These are phyloP conservation scores for Danaus melanippus DNA, from an alignment of 1,140 invertebrate genomes.

Conservation along the genomic window DNA sequence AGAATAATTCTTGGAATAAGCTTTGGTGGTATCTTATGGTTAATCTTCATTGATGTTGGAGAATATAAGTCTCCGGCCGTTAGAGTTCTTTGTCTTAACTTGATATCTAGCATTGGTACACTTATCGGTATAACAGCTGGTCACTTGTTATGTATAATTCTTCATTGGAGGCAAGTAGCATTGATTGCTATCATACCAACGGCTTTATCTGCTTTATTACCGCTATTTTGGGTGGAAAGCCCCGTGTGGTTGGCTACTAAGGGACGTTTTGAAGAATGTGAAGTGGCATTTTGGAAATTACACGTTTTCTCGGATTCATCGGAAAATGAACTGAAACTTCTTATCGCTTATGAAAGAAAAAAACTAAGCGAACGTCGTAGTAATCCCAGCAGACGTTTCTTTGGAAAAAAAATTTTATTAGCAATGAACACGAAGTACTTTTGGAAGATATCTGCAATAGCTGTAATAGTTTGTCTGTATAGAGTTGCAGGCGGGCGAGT, in stretches of 20 bases:
- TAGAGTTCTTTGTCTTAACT: too few relatives aligned
- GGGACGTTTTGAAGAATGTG: constrained; percentile 13
- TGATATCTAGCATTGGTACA: too few relatives aligned
- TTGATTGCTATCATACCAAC: constrained; percentile 10
- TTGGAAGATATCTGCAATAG: constrained; percentile 18
- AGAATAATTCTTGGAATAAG: too few relatives aligned
- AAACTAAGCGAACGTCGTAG: constrained; percentile 7
- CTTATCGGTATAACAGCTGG: too few relatives aligned
- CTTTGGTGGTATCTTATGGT: too few relatives aligned
- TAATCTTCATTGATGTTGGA: too few relatives aligned
- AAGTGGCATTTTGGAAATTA: constrained; percentile 6
- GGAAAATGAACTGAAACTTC: constrained; percentile 14
- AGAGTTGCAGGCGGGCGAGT: constrained; percentile 17
- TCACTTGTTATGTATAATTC: constrained; percentile 1
- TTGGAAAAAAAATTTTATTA: constrained; percentile 1
- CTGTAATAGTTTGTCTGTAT: constrained; percentile 10
- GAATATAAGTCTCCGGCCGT: too few relatives aligned
- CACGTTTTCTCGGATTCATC: constrained; percentile 4
- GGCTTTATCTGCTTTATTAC: constrained; percentile 2
- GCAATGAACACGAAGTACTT: constrained; percentile 10
- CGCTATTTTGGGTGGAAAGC: constrained; percentile 17
- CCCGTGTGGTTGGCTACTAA: constrained; percentile 15
- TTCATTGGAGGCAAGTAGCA: constrained; percentile 12
- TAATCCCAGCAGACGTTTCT: neutral
- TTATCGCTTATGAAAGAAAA: constrained; percentile 14